Evolutionary conservation across 2,888 invertebrate species (phyloP), one percentile per base, ranked within the genome.

Genomic region (Ormyrus thymus): DNA sequence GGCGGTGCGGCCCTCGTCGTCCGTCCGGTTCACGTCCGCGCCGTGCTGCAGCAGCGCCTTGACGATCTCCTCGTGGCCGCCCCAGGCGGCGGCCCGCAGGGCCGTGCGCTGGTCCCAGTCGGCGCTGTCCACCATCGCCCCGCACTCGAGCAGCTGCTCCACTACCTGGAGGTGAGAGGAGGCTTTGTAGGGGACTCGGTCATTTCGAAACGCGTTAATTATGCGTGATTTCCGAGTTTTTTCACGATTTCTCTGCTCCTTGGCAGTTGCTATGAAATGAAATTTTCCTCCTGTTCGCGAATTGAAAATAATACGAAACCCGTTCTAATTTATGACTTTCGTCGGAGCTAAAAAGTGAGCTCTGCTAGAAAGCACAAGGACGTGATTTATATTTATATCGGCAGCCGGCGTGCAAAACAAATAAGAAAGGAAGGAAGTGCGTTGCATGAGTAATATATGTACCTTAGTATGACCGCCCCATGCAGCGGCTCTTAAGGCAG

Each of bases 401-500:
- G 29, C 29, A 29, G 29, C 4, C 29, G 29, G 29, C 4, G 29
- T 29, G 29, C 29, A 29, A 29, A 29, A 29, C 29, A 29, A 29
- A 29, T 29, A 29, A 29, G 29, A 29, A 29, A 29, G 29, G 29
- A 29, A 29, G 29, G 29, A 29, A 29, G 29, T 29, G 4, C 29
- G 4, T 4, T 3, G 29, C 5, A 11, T 11, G 4, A 50, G 61
- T 51, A 48, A 13, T 7, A 15, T n/a, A 50, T n/a, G 0, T 87
- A 94, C 94, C 91, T 96, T 95, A 0, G 95, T 95, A 86, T 98
- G 98, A 0, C 98, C 98, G 66, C 97, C 98, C 98, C 98, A 98
- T 10, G 98, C 97, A 29, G 98, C 97, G 5, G 98, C 97, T 76
- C 98, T 91, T 65, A 97, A 91, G 11, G 97, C 96, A 51, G 96